A percentile compares a stretch with the other conserved stretches of the same genome.
Conservation (phyloP, 1,140 invertebrate species). For the Nephila pilipes region DNA sequence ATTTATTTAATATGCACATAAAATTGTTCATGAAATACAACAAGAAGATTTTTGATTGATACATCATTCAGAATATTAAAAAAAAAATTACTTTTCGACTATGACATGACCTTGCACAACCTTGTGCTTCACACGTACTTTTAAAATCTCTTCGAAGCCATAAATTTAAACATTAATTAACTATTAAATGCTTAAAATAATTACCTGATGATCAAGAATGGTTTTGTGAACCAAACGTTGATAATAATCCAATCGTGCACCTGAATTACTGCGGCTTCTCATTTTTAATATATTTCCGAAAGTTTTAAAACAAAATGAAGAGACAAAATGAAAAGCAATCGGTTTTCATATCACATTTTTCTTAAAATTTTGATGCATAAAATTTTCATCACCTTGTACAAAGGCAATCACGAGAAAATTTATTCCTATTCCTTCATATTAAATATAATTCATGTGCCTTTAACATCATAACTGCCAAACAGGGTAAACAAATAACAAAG, state of each 20-base stretch:
- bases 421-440: not conserved
- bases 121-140: not conserved
- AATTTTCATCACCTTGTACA: not conserved
- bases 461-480: not conserved
- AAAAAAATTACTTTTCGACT: not conserved
- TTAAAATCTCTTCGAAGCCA: not conserved
- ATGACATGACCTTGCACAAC: constrained; percentile 58
- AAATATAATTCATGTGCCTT: not conserved
- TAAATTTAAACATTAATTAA: not conserved
- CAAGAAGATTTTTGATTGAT: too few relatives aligned
- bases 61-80: not conserved
- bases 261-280: constrained; percentile 96
- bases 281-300: constrained; percentile 82
- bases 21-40: too few relatives aligned
- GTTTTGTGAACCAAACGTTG: constrained; percentile 94
- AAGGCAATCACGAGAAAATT: not conserved
- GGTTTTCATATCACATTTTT: not conserved
- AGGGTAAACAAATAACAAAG: not conserved
- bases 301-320: not conserved
- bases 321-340: not conserved
- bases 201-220: constrained; percentile 92
- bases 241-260: constrained; percentile 96
- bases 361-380: not conserved
- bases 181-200: not conserved
- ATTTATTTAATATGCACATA: too few relatives aligned